A percentile compares a stretch with the other conserved stretches of the same genome.
These are phyloP conservation scores for Furcifer pardalis DNA, from an alignment of 2,797 vertebrate genomes.

Conservation along the genomic window DNA sequence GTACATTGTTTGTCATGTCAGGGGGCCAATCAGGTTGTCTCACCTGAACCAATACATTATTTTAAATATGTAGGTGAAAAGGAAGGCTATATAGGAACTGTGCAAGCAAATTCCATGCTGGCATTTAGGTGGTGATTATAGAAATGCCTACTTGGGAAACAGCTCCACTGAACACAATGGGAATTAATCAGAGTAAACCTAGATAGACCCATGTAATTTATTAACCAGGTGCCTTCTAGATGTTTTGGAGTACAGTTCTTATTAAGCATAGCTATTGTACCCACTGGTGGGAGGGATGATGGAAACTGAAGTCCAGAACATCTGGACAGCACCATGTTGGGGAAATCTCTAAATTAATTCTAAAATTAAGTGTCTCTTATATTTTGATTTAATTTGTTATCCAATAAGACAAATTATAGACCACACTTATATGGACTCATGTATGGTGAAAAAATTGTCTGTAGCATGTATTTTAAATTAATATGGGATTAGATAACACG, in stretches of 20 bases:
- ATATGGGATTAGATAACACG: not conserved
- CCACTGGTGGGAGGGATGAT: not conserved
- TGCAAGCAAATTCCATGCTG: slow-evolving; percentile 44
- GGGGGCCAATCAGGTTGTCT: slow-evolving; percentile 43
- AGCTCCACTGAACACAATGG: not conserved
- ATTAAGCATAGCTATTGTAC: not conserved
- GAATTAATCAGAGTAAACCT: not conserved
- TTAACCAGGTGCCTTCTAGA: not conserved
- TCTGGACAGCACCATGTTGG: not conserved
- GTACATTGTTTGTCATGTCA: slow-evolving; percentile 47
- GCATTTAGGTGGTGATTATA: not conserved
- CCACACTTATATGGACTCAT: not conserved
- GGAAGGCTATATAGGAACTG: slow-evolving; percentile 26
- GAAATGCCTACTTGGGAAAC: not conserved
- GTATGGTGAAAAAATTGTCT: too few species aligned
- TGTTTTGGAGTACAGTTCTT: not conserved
- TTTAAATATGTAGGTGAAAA: slow-evolving; percentile 54
- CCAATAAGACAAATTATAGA: not conserved
- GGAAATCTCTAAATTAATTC: slow-evolving; percentile 23
- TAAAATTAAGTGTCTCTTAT: not conserved
- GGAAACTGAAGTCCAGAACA: too few species aligned
- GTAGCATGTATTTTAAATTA: too few species aligned
- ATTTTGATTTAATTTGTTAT: not conserved
- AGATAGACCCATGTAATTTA: not conserved
- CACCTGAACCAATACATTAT: slow-evolving; percentile 50